Evolutionary conservation across 2,113 vertebrate species (phyloP).

Genomic region (Aphyosemion australe): DNA sequence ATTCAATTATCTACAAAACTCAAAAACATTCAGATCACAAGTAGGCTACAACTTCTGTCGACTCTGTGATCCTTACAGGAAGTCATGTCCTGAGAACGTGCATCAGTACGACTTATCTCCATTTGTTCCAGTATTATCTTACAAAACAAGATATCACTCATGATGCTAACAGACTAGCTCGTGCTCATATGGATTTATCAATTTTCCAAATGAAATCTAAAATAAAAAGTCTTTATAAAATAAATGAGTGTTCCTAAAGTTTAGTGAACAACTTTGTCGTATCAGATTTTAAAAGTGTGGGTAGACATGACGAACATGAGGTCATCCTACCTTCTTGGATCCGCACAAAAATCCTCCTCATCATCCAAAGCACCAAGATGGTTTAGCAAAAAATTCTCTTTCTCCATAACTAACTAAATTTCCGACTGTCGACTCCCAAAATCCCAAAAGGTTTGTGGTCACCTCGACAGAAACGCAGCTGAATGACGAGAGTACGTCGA

Average conservation of each 20-base stretch:
- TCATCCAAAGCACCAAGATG: not conserved
- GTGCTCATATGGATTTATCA: too few relatives aligned
- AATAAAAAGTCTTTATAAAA: too few relatives aligned
- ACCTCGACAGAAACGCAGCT: not conserved
- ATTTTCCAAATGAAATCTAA: too few relatives aligned
- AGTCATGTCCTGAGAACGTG: conserved; percentile 1
- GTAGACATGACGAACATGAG: not conserved
- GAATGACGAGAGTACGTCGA: not conserved
- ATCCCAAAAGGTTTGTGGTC: not conserved
- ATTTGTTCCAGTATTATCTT: not conserved
- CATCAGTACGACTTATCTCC: not conserved
- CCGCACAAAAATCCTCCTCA: not conserved
- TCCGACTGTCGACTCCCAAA: not conserved
- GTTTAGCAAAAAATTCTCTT: conserved; percentile 14
- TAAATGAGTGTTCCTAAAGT: too few relatives aligned
- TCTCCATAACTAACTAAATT: conserved; percentile 54
- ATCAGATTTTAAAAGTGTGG: not conserved
- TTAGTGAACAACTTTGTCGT: not conserved
- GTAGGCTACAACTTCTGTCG: conserved; percentile 5
- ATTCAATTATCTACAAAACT: not conserved
- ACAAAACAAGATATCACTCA: not conserved
- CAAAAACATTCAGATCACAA: not conserved
- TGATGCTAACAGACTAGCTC: too few relatives aligned
- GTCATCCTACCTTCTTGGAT: conserved; percentile 45
- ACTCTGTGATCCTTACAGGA: conserved; percentile 16